Conservation (phyloP, 2,113 vertebrate genomes). For the Propithecus coquereli region DNA sequence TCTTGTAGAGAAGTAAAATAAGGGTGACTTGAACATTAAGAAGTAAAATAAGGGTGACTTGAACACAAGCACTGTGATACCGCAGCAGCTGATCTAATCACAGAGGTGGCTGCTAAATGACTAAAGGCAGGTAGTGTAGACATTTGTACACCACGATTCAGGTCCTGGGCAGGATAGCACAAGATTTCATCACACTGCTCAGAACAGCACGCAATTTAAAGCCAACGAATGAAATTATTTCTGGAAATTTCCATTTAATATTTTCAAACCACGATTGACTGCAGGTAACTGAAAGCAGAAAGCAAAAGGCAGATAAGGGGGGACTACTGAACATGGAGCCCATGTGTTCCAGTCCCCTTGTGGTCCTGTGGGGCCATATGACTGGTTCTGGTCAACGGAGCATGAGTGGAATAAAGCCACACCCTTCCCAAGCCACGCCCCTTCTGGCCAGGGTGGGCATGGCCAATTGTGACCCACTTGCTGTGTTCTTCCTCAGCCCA, state of each 20-base stretch:
- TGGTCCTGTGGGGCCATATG: rapidly evolving
- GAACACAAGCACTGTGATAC: neutral
- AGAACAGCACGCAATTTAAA: neutral
- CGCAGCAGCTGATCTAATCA: neutral
- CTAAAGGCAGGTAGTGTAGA: neutral
- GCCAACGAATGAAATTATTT: neutral
- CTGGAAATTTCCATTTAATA: neutral
- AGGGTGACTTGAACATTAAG: neutral
- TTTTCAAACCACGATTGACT: neutral
- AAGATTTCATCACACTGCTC: no score
- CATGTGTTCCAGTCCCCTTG: rapidly evolving
- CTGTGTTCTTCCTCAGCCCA: neutral
- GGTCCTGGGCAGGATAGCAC: neutral
- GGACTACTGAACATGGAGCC: neutral
- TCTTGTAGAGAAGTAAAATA: neutral
- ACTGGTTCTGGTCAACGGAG: neutral
- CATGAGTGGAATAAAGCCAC: rapidly evolving
- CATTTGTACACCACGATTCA: neutral
- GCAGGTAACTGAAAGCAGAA: neutral
- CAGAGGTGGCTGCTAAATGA: neutral
- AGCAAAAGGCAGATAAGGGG: neutral
- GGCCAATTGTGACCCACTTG: rapidly evolving
- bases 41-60: neutral
- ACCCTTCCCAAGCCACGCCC: neutral
- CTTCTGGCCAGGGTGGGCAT: neutral